Conservation (phyloP, 2,888 invertebrate genomes). For the Papilio gigon region DNA sequence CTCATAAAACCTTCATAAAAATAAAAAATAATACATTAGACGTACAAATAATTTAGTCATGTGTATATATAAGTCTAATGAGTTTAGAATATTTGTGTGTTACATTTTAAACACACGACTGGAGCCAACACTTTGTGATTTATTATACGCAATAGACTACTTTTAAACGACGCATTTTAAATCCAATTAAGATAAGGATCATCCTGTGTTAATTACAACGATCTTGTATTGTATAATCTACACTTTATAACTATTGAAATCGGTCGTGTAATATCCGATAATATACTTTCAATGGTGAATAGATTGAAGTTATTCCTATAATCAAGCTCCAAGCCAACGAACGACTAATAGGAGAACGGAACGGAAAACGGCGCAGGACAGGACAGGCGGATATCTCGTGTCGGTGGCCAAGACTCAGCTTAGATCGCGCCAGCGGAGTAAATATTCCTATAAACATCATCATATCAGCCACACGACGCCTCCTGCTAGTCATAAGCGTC, state of each 20-base stretch:
- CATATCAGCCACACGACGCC: too few relatives aligned
- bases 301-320: too few relatives aligned
- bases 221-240: constrained; percentile 6
- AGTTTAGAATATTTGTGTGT: background rate
- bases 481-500: too few relatives aligned
- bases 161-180: constrained; percentile 32
- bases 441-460: too few relatives aligned
- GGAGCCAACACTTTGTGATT: constrained; percentile 18
- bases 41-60: background rate
- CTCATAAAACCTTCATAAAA: too few relatives aligned
- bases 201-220: constrained; percentile 9
- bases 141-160: constrained; percentile 19
- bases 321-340: too few relatives aligned
- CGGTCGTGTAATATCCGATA: background rate
- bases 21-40: background rate
- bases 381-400: too few relatives aligned
- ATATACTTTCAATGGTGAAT: too few relatives aligned
- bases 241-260: constrained; percentile 1
- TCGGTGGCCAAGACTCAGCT: too few relatives aligned
- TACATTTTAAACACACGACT: constrained; percentile 24
- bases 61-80: constrained; percentile 3
- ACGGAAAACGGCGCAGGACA: too few relatives aligned
- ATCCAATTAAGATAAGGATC: constrained; percentile 35
- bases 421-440: too few relatives aligned
- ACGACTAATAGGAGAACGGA: too few relatives aligned